Evolutionary conservation across 2,113 vertebrate genomes (phyloP).

Genomic region (Engystomops pustulosus): DNA sequence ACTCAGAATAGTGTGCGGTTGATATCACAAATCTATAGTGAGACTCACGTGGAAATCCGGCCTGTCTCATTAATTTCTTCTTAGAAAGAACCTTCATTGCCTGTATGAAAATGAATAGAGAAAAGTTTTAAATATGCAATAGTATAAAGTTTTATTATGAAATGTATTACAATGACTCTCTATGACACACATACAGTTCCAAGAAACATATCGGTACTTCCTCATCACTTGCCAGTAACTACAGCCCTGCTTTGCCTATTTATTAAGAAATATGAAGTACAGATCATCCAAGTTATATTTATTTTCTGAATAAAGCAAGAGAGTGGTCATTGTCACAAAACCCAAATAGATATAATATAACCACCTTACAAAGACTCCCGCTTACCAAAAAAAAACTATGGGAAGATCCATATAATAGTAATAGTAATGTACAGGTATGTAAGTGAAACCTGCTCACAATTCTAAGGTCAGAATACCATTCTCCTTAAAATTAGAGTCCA

Average conservation of each 20-base stretch:
- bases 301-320: neutral
- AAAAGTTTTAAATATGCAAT: neutral
- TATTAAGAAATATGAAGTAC: neutral
- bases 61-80: constrained; percentile 95
- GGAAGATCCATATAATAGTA: neutral
- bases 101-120: constrained; percentile 67
- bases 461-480: too few relatives aligned
- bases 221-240: neutral
- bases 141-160: neutral
- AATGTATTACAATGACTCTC: neutral
- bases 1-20: too few relatives aligned
- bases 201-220: neutral
- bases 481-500: constrained; percentile 52
- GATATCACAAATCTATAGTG: neutral
- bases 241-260: neutral
- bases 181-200: neutral
- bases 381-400: neutral
- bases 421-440: neutral
- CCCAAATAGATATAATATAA: constrained; percentile 16
- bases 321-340: neutral
- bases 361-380: neutral
- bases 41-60: constrained; percentile 96
- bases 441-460: neutral
- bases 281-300: neutral
- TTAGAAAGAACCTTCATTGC: constrained; percentile 99